Evolutionary conservation across 2,113 vertebrate species (phyloP), one percentile per base, ranked within the genome.

Genomic region (Alces alces): DNA sequence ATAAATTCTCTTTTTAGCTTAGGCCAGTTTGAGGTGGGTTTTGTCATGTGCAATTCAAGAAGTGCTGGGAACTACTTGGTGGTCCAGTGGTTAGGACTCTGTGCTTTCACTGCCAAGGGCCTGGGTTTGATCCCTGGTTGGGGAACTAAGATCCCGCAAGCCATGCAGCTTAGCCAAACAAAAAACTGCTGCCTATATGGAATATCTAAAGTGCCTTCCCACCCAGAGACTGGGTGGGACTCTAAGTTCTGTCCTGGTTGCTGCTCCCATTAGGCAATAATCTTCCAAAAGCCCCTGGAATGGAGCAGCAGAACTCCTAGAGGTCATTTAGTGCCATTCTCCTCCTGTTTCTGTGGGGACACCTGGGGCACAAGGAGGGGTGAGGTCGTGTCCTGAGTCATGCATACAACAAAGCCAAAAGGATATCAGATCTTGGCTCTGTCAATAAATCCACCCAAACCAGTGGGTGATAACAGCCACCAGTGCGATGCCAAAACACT

Each of bases 381-480:
- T 45, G 30, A 95, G 82, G 82, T 57, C 58, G 30, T 76, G 50
- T 76, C 80, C 88, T 91, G 76, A 95, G 93, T 96, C 86, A 83
- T 1, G 2, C 10, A 2, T 13, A 27, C 57, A 4, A 47, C 86
- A 93, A 91, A 93, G 91, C 78, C 91, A 58, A 52, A 1, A 61
- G 50, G 64, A 76, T 89, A 93, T 96, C 93, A 58, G 93, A 25
- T 66, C 19, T 64, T 0, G 36, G 60, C 45, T 97, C 91, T 94
- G 95, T 97, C 93, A 95, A 89, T 89, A 97, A 95, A 66, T 58
- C 76, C 88, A 86, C 95, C 79, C 94, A 61, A 54, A 9, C 43
- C 9, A 10, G 64, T 5, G 21, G 84, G 54, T 47, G 97, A 98
- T 96, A 98, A 86, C 39, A 87, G 88, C 47, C 57, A 39, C 23